Percentiles rank a stretch among this genome's conserved stretches.
These are phyloP conservation scores for Ameiurus melas DNA, from an alignment of 2,113 vertebrate species.

Conservation along the genomic window DNA sequence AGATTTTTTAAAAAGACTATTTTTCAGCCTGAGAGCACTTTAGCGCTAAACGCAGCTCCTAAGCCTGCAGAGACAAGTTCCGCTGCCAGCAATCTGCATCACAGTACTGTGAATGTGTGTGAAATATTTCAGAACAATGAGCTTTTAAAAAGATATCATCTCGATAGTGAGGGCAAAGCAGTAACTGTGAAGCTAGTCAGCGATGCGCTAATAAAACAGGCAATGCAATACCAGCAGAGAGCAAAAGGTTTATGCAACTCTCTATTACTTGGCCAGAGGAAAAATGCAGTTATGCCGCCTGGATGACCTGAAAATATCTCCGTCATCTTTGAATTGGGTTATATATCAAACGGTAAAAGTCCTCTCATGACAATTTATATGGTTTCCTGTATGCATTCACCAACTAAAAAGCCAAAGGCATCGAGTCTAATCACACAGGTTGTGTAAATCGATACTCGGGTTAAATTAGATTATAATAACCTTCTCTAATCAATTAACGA, in stretches of 20 bases:
- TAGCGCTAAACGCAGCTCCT: background rate
- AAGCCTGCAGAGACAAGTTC: background rate
- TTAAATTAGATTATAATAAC: background rate
- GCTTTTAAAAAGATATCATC: conserved; percentile 13
- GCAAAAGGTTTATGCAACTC: conserved; percentile 19
- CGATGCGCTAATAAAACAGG: conserved; percentile 15
- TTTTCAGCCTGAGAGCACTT: background rate
- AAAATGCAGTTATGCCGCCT: background rate
- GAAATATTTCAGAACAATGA: conserved; percentile 3
- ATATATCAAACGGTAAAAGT: background rate
- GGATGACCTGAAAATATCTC: conserved; percentile 8
- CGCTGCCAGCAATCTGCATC: background rate
- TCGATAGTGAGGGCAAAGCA: background rate
- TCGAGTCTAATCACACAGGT: background rate
- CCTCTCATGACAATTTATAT: background rate
- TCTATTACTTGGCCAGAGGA: conserved; percentile 2
- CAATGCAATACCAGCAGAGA: conserved; percentile 4
- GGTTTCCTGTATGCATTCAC: background rate
- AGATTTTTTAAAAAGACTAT: background rate
- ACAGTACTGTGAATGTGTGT: background rate
- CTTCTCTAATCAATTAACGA: background rate
- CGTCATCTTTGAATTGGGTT: background rate
- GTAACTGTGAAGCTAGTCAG: background rate
- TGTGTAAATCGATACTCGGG: background rate
- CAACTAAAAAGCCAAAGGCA: background rate